Conservation (phyloP, 2,888 invertebrate species). For the Temnothorax rugatulus region DNA sequence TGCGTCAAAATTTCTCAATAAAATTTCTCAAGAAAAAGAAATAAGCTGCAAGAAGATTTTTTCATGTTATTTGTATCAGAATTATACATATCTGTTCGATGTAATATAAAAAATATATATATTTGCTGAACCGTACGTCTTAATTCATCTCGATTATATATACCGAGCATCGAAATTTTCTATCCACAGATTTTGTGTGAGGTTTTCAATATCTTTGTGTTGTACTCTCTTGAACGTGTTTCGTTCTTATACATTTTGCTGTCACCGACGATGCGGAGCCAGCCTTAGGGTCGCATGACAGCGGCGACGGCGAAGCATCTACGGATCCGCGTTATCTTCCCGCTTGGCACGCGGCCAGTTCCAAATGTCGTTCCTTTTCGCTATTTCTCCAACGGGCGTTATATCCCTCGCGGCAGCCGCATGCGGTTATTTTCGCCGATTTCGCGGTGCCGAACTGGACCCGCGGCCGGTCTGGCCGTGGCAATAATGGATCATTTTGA, state of each 20-base stretch:
- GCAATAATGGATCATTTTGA: slow-evolving; percentile 72
- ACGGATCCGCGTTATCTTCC: slow-evolving; percentile 73
- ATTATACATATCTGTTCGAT: not conserved
- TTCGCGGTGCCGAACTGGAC: slow-evolving; percentile 39
- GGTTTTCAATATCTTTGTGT: not conserved
- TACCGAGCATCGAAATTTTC: not conserved
- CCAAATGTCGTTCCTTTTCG: slow-evolving; percentile 73
- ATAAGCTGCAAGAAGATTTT: not conserved
- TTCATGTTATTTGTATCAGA: not conserved
- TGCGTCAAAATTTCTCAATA: not conserved
- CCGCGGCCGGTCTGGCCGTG: slow-evolving; percentile 19
- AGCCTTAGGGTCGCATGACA: slow-evolving; percentile 6
- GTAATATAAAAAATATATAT: not conserved
- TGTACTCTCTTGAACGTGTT: not conserved
- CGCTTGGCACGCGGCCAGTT: slow-evolving; percentile 72
- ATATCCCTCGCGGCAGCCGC: slow-evolving; percentile 66
- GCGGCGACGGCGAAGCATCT: slow-evolving; percentile 66
- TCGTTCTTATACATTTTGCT: not conserved
- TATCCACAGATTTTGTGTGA: not conserved
- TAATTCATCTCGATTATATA: slow-evolving; percentile 6
- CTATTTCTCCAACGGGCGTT: slow-evolving; percentile 66
- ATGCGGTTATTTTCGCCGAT: slow-evolving; percentile 74
- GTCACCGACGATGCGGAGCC: slow-evolving; percentile 19
- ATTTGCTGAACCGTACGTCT: not conserved
- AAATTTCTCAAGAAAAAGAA: not conserved